Percentiles rank a stretch among this genome's conserved stretches.
phyloP scores from a whole-genome alignment of 2,888 invertebrate species.

The Cyclophora punctaria region DNA sequence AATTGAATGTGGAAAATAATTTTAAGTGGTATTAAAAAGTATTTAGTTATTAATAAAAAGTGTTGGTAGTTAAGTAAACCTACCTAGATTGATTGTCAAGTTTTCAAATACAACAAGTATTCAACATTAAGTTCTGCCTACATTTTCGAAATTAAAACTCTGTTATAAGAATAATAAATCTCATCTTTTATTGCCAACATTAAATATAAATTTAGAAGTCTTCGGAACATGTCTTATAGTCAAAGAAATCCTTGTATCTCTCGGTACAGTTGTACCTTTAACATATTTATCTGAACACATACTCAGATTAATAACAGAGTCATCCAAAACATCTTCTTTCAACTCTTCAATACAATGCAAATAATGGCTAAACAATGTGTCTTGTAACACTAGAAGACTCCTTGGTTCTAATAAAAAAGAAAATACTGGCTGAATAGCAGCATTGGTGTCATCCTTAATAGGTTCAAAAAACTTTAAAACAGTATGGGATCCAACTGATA shows the following conservation, averaged over 20 bases:
- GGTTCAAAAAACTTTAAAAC: constrained; percentile 88
- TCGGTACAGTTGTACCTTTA: constrained; percentile 71
- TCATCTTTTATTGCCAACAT: constrained; percentile 67
- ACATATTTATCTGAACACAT: constrained; percentile 74
- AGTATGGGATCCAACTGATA: constrained; percentile 93
- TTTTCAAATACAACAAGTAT: not conserved
- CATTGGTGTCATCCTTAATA: constrained; percentile 44
- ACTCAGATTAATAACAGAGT: constrained; percentile 78
- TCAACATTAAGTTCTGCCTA: no score
- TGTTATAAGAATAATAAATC: constrained; percentile 7
- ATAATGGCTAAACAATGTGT: constrained; percentile 86
- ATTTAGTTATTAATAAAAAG: constrained; percentile 1
- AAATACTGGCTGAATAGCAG: constrained; percentile 64
- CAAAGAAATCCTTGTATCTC: constrained; percentile 87
- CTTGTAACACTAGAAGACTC: constrained; percentile 89
- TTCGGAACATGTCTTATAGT: constrained; percentile 96
- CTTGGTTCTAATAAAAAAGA: constrained; percentile 89
- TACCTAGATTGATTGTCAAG: not conserved
- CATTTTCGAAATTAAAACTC: not conserved
- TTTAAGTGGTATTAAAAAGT: not conserved
- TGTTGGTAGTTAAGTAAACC: not conserved
- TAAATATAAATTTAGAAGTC: constrained; percentile 83
- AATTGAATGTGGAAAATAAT: constrained; percentile 13
- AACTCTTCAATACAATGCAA: constrained; percentile 90
- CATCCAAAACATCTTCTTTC: constrained; percentile 77